Percentiles rank a stretch among this genome's conserved stretches.
phyloP scores from a whole-genome alignment of 2,113 vertebrate species.

The Carassius carassius region DNA sequence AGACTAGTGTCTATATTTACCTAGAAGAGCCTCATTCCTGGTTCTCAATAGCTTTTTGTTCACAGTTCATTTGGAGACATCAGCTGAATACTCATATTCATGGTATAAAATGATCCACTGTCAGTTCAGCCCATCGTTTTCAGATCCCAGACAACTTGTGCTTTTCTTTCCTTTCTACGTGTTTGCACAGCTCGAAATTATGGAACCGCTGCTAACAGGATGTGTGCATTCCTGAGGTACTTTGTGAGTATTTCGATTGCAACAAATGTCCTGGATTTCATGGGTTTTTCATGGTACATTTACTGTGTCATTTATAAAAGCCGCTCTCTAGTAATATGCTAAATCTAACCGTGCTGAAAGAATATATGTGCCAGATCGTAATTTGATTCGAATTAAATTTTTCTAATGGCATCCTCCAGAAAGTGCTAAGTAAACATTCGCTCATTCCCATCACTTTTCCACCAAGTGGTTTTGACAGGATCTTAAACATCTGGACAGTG shows the following conservation, averaged over 20 bases:
- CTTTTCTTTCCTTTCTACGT: constrained; percentile 30
- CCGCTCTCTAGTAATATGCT: constrained; percentile 18
- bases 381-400: constrained; percentile 33
- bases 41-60: constrained; percentile 24
- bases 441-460: constrained; percentile 40
- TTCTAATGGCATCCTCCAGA: constrained; percentile 40
- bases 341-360: constrained; percentile 29
- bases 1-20: not conserved
- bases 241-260: constrained; percentile 14
- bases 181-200: constrained; percentile 23
- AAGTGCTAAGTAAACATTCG: constrained; percentile 37
- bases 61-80: not conserved
- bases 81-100: constrained; percentile 30
- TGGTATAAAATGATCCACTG: constrained; percentile 4
- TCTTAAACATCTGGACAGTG: constrained; percentile 47
- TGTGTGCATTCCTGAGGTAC: constrained; percentile 1
- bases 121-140: constrained; percentile 26
- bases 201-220: constrained; percentile 8
- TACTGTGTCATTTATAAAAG: constrained; percentile 24
- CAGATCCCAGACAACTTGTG: constrained; percentile 30
- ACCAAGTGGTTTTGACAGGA: constrained; percentile 52
- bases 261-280: constrained; percentile 38
- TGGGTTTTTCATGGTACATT: constrained; percentile 6
- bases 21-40: not conserved
- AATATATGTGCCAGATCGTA: constrained; percentile 15